Base-by-base conservation (phyloP, 2,888 invertebrate species). In the Penaeus monodon region DNA sequence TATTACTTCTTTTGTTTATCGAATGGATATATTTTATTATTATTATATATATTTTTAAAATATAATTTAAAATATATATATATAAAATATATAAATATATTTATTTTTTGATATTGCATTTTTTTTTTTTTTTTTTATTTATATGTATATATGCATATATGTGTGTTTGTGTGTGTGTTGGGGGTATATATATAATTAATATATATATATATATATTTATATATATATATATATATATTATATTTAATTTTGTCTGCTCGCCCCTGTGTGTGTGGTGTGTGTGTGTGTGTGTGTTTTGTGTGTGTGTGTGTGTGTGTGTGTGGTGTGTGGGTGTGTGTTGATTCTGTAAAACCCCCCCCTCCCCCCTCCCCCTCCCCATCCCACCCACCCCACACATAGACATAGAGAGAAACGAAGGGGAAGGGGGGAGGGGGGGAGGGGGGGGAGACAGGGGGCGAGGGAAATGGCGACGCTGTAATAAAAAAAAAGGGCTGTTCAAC, bases 111-210 rank as follows among this genome's bases (percentile, higher is more conserved):
- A 65, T n/a, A n/a, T n/a, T n/a, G n/a, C n/a, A n/a, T n/a, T n/a
- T n/a, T n/a, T n/a, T n/a, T n/a, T n/a, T n/a, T 81, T 24, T 81
- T 66, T 81, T 66, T 81, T 29, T 81, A 65, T 81, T 29, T 81
- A 65, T 81, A 65, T 81, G 66, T 81, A 66, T 81, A 66, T 81
- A 29, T 66, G 29, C 66, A n/a, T 78, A 38, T 78, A 78, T 78
- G 24, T 78, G 4, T 78, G 12, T 57, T 8, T 78, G 20, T 49
- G 6, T 49, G 8, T 78, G 57, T 49, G 78, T 78, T 49, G 24
- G 6, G n/a, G 3, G 24, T 49, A 14, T 49, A 49, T 63, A 49
- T 57, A 49, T 63, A 44, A 57, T 17, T 78, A 20, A 78, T 78
- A 49, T 78, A 44, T 78, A 49, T 78, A 27, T 27, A 27, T 44